Evolutionary conservation across 2,113 vertebrate species (phyloP).

Genomic region (Synodontis membranacea): DNA sequence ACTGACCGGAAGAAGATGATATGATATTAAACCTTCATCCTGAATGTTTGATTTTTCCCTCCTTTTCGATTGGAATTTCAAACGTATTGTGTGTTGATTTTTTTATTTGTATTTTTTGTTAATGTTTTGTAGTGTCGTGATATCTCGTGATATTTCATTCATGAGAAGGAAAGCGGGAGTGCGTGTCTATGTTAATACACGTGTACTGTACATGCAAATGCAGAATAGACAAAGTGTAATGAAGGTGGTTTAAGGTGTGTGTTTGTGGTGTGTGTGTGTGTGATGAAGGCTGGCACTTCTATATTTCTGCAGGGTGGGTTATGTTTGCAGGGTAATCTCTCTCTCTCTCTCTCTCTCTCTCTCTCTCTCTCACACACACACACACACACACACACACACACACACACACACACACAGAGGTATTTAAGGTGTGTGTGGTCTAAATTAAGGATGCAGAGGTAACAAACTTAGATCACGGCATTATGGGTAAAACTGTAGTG

Average conservation of each 20-base stretch:
- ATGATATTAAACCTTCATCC: neutral
- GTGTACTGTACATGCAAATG: neutral
- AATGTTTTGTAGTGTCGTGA: neutral
- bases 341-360: no score
- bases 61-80: neutral
- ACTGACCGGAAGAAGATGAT: neutral
- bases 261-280: slow-evolving; percentile 42
- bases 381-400: slow-evolving; percentile 1
- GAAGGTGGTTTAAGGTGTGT: slow-evolving; percentile 12
- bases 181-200: neutral
- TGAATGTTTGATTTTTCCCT: neutral
- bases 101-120: no score
- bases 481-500: neutral
- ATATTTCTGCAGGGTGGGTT: neutral
- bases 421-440: neutral
- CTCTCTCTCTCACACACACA: neutral
- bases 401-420: neutral
- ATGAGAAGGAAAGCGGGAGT: neutral
- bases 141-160: neutral
- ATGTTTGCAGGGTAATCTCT: neutral
- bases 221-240: neutral
- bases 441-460: neutral
- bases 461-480: neutral
- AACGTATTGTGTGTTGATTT: neutral
- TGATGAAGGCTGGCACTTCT: slow-evolving; percentile 8